Percentiles rank a stretch among this genome's conserved stretches.
These are phyloP conservation scores for Brachyptera putata DNA, from an alignment of 2,888 invertebrate genomes.

Conservation along the genomic window DNA sequence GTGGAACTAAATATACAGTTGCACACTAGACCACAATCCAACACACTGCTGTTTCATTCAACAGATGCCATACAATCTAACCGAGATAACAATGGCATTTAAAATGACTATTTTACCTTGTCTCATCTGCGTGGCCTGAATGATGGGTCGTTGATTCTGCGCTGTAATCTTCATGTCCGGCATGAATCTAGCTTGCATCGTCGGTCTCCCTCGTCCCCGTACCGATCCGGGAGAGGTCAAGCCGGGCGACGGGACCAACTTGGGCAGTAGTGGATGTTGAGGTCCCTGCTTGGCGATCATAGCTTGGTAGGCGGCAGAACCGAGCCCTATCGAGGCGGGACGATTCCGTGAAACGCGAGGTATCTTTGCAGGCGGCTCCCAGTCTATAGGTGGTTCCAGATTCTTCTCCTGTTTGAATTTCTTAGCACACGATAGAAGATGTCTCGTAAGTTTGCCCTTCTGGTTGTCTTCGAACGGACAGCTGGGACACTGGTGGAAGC, in stretches of 20 bases:
- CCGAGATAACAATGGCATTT: no score
- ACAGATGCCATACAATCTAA: no score
- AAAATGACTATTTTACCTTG: no score
- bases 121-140: conserved; percentile 38
- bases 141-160: conserved; percentile 28
- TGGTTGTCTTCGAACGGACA: conserved; percentile 94
- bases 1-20: no score
- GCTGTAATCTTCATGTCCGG: conserved; percentile 1
- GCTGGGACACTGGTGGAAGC: conserved; percentile 87
- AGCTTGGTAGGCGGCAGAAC: conserved; percentile 48
- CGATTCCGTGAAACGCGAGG: conserved; percentile 59
- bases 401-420: conserved; percentile 86
- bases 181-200: conserved; percentile 41
- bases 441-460: conserved; percentile 84
- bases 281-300: conserved; percentile 27
- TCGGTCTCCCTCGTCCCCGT: conserved; percentile 47
- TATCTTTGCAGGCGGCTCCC: conserved; percentile 93
- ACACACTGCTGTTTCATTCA: no score
- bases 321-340: conserved; percentile 33
- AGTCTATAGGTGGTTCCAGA: conserved; percentile 79
- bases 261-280: conserved; percentile 44
- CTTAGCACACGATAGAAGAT: conserved; percentile 81
- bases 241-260: conserved; percentile 44
- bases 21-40: no score
- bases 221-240: conserved; percentile 30